Conservation (phyloP, 37 sponge, comb jelly and placozoan genomes). For the Cladorhizidae sp. region DNA sequence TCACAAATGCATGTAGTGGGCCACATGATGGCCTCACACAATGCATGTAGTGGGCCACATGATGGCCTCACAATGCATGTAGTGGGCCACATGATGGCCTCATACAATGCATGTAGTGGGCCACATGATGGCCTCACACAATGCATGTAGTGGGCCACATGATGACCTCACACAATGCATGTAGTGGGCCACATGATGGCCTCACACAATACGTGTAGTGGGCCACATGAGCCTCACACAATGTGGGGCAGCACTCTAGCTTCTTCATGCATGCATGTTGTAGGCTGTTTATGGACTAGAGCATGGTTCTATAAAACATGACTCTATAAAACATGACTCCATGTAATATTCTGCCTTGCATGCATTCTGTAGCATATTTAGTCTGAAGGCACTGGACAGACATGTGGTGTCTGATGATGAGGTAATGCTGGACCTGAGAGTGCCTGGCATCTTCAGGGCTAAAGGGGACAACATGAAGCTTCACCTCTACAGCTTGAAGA, state of each 20-base stretch:
- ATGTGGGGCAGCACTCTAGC: not conserved
- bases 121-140: no score
- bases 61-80: no score
- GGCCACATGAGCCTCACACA: not conserved
- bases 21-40: no score
- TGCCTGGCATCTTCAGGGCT: constrained; percentile 46
- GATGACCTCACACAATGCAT: no score
- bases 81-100: no score
- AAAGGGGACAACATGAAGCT: constrained; percentile 23
- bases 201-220: no score
- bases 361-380: constrained; percentile 37
- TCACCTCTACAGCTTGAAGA: constrained; percentile 25
- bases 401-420: constrained; percentile 86
- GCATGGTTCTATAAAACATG: not conserved
- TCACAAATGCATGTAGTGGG: no score
- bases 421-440: constrained; percentile 72
- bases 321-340: no score
- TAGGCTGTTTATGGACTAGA: not conserved
- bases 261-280: not conserved
- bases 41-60: no score
- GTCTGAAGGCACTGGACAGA: constrained; percentile 75
- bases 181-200: no score
- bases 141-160: no score
- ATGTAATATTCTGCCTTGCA: not conserved
- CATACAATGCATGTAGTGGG: no score